Conservation (phyloP, 92 coral and sea anemone species). For the Siderastrea radians region DNA sequence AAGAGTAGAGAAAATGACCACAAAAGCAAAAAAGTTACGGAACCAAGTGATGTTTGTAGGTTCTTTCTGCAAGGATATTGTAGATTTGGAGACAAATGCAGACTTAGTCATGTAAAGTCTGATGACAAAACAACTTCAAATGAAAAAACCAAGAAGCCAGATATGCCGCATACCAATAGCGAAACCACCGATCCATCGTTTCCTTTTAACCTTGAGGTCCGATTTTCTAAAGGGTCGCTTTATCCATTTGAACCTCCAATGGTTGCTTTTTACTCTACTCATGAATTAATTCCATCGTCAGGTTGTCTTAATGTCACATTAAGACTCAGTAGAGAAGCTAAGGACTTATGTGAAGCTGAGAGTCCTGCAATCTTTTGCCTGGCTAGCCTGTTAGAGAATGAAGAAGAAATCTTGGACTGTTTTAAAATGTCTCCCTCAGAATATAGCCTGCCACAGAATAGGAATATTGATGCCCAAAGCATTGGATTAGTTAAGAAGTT, state of each 20-base stretch:
- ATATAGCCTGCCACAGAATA: slow-evolving; percentile 70
- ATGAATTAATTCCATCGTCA: slow-evolving; percentile 66
- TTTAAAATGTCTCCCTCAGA: slow-evolving; percentile 67
- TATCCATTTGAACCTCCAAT: slow-evolving; percentile 90
- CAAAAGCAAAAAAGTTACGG: slow-evolving; percentile 1
- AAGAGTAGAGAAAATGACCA: neutral
- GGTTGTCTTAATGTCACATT: slow-evolving; percentile 82
- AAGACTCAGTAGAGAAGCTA: slow-evolving; percentile 73
- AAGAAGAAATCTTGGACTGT: slow-evolving; percentile 63
- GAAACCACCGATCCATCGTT: slow-evolving; percentile 12
- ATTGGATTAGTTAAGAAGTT: neutral
- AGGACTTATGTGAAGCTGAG: slow-evolving; percentile 47
- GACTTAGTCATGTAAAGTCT: slow-evolving; percentile 71
- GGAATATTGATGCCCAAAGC: neutral
- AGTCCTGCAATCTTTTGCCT: slow-evolving; percentile 83
- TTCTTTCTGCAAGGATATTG: slow-evolving; percentile 77
- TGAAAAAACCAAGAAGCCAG: slow-evolving; percentile 34
- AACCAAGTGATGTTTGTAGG: slow-evolving; percentile 64
- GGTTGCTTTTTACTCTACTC: slow-evolving; percentile 78
- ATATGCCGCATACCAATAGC: slow-evolving; percentile 7
- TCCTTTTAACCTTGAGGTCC: slow-evolving; percentile 74
- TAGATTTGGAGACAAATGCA: slow-evolving; percentile 77
- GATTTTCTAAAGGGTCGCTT: slow-evolving; percentile 78
- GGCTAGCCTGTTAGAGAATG: slow-evolving; percentile 76
- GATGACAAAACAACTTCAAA: slow-evolving; percentile 12